Evolutionary conservation across 2,113 vertebrate species (phyloP).

Genomic region (Eulemur rufifrons): DNA sequence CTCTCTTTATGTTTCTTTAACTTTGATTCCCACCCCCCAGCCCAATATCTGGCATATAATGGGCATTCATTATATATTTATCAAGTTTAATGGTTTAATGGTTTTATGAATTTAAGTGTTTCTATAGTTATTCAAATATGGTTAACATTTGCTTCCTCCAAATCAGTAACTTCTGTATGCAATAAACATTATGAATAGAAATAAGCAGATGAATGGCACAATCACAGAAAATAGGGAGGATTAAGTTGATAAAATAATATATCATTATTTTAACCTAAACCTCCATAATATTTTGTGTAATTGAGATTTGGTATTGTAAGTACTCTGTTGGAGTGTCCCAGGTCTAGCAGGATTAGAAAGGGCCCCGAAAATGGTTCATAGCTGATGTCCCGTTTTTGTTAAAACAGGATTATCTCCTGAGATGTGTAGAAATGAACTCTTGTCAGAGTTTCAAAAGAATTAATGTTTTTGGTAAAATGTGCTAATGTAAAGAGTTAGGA

Average conservation of each 20-base stretch:
- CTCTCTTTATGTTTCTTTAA: not conserved
- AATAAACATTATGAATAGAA: constrained; percentile 63
- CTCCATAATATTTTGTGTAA: constrained; percentile 82
- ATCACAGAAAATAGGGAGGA: constrained; percentile 76
- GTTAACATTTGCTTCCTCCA: constrained; percentile 45
- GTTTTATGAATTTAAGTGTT: constrained; percentile 52
- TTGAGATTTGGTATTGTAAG: constrained; percentile 78
- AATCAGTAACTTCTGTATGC: constrained; percentile 75
- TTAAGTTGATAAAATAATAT: constrained; percentile 77
- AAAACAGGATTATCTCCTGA: constrained; percentile 84
- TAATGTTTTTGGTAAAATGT: constrained; percentile 85
- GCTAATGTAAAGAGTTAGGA: constrained; percentile 83
- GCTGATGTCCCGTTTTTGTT: constrained; percentile 72
- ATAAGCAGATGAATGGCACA: constrained; percentile 73
- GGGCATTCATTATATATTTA: not conserved
- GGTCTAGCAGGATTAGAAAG: constrained; percentile 81
- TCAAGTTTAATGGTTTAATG: not conserved
- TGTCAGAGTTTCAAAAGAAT: constrained; percentile 83
- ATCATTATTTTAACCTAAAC: constrained; percentile 82
- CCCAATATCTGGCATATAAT: not conserved
- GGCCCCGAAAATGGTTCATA: constrained; percentile 79
- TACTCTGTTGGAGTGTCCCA: constrained; percentile 77
- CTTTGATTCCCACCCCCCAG: not conserved
- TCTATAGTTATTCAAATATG: constrained; percentile 69
- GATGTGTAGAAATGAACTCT: constrained; percentile 83